Base-by-base conservation (phyloP, 1,140 invertebrate species). In the Caerostris darwini region DNA sequence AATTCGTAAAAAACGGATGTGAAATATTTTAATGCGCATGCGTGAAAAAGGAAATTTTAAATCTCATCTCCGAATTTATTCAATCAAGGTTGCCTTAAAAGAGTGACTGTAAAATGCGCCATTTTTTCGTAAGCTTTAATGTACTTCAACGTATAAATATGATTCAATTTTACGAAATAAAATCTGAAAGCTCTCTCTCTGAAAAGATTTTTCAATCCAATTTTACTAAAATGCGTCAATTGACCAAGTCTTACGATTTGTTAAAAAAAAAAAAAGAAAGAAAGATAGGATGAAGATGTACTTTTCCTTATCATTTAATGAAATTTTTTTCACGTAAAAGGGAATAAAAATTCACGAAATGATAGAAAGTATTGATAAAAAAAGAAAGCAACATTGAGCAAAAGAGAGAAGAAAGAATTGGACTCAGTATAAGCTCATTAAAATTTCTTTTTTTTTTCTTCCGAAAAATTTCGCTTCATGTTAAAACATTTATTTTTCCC, bases 401-500 rank as follows among this genome's bases (percentile, higher is more conserved):
- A 50, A 53, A 83, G 14, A n/a, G 61, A 57, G 82, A 19, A 50
- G 54, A 83, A 19, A n/a, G 82, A 14, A 34, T 53, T 8, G 56
- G 7, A 57, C 82, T 83, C 7, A 7, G 7, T 56, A 12, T 83
- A 83, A 83, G 82, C 82, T 83, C 82, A 83, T 83, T 83, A 83
- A 83, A 83, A 57, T 83, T 83, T 58, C 56, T 12, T 58, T 83
- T 57, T 12, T 58, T 83, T 57, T 17, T 14, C 54, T 34, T 57
- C 19, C 14, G 82, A 83, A 83, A 83, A 83, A 57, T 83, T 83
- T 83, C 56, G 4, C 82, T 17, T 57, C 56, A 57, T 58, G 54
- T 58, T 83, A 50, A 83, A 83, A 83, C 54, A 83, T 83, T 83
- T 83, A 82, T 82, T 57, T 10, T 57, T 14, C n/a, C 82, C 6